Evolutionary conservation across 2,113 vertebrate genomes (phyloP).

Genomic region (Psammodynastes pulverulentus): DNA sequence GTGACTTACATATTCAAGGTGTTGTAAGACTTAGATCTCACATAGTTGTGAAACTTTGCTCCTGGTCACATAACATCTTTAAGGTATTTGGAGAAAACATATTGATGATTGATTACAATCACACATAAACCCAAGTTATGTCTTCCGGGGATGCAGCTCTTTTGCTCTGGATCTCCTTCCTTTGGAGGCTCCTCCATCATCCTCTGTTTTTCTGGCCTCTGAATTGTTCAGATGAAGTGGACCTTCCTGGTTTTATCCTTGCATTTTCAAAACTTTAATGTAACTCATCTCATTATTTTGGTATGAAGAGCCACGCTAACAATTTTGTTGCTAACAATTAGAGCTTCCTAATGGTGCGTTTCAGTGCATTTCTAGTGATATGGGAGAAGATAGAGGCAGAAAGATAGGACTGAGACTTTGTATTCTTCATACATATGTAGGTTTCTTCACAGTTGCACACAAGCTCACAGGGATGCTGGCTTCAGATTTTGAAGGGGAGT

Average conservation of each 20-base stretch:
- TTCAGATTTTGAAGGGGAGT: too few species aligned
- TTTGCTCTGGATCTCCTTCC: not conserved
- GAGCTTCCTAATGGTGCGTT: not conserved
- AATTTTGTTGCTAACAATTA: not conserved
- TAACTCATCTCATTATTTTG: not conserved
- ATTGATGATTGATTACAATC: not conserved
- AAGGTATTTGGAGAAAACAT: not conserved
- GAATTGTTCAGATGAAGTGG: not conserved
- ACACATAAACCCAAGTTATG: not conserved
- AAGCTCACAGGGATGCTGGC: too few species aligned
- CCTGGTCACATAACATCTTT: not conserved
- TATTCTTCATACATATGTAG: not conserved
- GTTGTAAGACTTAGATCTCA: not conserved
- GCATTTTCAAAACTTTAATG: not conserved
- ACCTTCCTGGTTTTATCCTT: not conserved
- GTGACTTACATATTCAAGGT: not conserved
- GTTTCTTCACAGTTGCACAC: too few species aligned
- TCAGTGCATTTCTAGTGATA: not conserved
- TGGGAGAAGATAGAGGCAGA: not conserved
- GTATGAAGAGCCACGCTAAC: not conserved
- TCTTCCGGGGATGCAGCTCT: not conserved
- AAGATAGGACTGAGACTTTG: not conserved
- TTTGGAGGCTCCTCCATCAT: not conserved
- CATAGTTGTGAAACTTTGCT: not conserved
- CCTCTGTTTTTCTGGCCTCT: not conserved